Conservation (phyloP, 2,797 vertebrate species). For the Ispidina lecontei region DNA sequence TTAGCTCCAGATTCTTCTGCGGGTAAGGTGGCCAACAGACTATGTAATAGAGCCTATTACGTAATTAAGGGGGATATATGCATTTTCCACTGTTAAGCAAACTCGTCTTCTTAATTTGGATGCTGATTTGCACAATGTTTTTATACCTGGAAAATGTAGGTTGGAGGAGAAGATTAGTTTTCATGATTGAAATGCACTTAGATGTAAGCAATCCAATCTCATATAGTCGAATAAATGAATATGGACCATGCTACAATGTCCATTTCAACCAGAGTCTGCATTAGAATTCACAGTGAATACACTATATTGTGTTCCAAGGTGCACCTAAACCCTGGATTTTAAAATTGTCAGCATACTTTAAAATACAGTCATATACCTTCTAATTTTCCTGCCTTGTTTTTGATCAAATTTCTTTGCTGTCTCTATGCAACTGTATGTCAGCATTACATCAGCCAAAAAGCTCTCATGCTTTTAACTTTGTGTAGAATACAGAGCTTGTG, state of each 20-base stretch:
- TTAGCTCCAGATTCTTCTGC: not conserved
- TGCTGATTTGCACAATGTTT: not conserved
- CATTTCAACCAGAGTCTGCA: not conserved
- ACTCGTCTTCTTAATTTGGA: not conserved
- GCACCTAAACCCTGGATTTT: not conserved
- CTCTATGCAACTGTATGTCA: not conserved
- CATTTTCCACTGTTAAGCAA: not conserved
- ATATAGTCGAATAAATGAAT: not conserved
- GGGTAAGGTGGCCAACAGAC: not conserved
- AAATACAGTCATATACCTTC: not conserved
- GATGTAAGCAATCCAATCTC: not conserved
- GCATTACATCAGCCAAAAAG: not conserved
- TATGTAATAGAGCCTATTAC: rapidly evolving
- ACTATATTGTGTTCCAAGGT: not conserved
- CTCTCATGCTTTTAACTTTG: not conserved
- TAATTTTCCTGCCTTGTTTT: conserved; percentile 2
- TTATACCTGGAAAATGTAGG: not conserved
- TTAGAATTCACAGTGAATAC: not conserved
- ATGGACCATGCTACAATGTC: not conserved
- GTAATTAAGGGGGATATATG: not conserved
- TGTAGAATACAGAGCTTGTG: not conserved
- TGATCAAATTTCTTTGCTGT: not conserved
- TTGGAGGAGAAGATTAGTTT: not conserved
- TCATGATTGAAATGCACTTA: not conserved
- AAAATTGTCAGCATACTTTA: not conserved